Conservation (phyloP, 2,113 vertebrate species). For the Cyanoderma ruficeps region DNA sequence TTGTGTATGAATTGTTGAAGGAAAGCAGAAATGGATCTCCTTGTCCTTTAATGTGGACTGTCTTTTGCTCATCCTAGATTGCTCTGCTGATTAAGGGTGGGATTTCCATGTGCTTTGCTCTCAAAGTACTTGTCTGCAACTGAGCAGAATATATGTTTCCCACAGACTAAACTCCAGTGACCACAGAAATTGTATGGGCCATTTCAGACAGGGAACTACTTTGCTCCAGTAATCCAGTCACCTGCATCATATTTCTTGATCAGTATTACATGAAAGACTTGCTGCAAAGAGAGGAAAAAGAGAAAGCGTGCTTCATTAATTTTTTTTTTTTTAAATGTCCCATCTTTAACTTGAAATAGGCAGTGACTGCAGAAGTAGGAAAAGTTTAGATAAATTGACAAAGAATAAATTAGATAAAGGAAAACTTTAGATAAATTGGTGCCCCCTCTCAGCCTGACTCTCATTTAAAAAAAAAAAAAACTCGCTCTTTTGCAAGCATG, state of each 20-base stretch:
- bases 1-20: not conserved
- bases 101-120: not conserved
- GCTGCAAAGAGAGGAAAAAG: not conserved
- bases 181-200: not conserved
- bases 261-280: not conserved
- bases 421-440: not conserved
- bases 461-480: not conserved
- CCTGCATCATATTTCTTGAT: not conserved
- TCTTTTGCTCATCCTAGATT: not conserved
- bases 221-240: not conserved
- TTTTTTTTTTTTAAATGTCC: not conserved
- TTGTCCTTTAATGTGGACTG: not conserved
- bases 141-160: not conserved
- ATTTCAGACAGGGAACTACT: not conserved
- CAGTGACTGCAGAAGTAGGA: not conserved
- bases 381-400: not conserved
- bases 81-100: not conserved
- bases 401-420: too few species aligned
- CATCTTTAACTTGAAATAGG: not conserved
- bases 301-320: not conserved
- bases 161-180: not conserved
- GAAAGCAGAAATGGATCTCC: not conserved
- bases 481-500: not conserved
- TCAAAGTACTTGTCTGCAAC: not conserved
- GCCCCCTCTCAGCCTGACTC: not conserved